A percentile compares a stretch with the other conserved stretches of the same genome.
Conservation (phyloP, 1,140 invertebrate species). For the Drosophila bocki region DNA sequence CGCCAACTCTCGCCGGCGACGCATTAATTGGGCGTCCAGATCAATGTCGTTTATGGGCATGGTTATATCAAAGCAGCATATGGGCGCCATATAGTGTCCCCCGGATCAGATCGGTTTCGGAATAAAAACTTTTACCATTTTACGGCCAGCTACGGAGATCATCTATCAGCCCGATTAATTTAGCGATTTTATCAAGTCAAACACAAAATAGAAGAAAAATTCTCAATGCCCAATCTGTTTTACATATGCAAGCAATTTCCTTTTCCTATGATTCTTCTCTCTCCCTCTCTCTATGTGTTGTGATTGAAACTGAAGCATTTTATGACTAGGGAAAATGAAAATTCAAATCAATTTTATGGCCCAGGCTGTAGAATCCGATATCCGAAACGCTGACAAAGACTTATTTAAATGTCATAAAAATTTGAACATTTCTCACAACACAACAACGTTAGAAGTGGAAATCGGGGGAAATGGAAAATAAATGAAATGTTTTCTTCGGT, state of each 20-base stretch:
- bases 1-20: conserved; percentile 76
- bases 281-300: conserved; percentile 19
- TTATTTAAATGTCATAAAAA: conserved; percentile 82
- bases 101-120: conserved; percentile 32
- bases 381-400: conserved; percentile 71
- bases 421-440: conserved; percentile 68
- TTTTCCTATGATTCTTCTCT: conserved; percentile 5
- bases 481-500: conserved; percentile 75
- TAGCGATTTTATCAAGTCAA: conserved; percentile 66
- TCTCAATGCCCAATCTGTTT: conserved; percentile 61
- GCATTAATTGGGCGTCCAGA: conserved; percentile 71
- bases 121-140: conserved; percentile 70
- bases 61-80: conserved; percentile 25
- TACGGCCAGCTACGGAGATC: conserved; percentile 51
- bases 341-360: conserved; percentile 60
- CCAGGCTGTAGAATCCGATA: conserved; percentile 65
- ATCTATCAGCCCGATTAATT: conserved; percentile 63
- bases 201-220: conserved; percentile 34
- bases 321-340: conserved; percentile 40
- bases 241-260: conserved; percentile 54
- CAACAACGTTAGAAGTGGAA: conserved; percentile 14
- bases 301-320: conserved; percentile 63
- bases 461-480: conserved; percentile 43
- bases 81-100: conserved; percentile 47
- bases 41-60: conserved; percentile 68